Conservation (phyloP, 92 coral and sea anemone species). For the Muricea muricata region DNA sequence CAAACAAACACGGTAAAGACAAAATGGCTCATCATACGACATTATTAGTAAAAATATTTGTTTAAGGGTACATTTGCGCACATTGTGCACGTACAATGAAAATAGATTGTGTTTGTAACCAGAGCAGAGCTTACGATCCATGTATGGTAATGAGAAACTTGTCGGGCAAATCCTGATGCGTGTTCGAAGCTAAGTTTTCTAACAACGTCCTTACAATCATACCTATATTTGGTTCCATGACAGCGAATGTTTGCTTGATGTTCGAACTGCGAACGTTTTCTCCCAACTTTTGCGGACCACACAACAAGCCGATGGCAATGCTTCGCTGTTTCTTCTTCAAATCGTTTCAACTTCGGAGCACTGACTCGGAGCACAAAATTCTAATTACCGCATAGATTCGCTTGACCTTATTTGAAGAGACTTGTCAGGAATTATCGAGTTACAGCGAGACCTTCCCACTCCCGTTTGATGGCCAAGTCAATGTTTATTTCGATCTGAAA, state of each 20-base stretch:
- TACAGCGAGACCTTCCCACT: conserved; percentile 6
- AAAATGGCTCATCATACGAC: conserved; percentile 4
- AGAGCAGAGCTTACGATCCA: too few relatives aligned
- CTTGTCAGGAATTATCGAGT: conserved; percentile 8
- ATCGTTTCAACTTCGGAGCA: neutral
- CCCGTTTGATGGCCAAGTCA: conserved; percentile 29
- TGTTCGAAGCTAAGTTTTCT: too few relatives aligned
- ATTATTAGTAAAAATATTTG: conserved; percentile 37
- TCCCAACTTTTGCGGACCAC: conserved; percentile 1
- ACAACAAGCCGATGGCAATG: neutral
- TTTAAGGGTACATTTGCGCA: conserved; percentile 3
- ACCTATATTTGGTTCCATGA: too few relatives aligned
- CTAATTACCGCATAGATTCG: conserved; percentile 46
- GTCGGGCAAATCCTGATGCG: too few relatives aligned
- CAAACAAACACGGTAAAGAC: conserved; percentile 17
- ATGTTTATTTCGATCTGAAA: conserved; percentile 17
- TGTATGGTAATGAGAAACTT: too few relatives aligned
- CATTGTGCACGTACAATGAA: neutral
- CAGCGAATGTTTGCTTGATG: neutral
- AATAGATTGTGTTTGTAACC: too few relatives aligned
- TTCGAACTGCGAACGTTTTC: neutral
- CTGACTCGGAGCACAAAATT: neutral
- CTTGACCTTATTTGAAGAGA: conserved; percentile 40
- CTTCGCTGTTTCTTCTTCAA: neutral
- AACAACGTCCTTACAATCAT: too few relatives aligned